Conservation (phyloP, 2,888 invertebrate genomes). For the Leptarthrus brevirostris region DNA sequence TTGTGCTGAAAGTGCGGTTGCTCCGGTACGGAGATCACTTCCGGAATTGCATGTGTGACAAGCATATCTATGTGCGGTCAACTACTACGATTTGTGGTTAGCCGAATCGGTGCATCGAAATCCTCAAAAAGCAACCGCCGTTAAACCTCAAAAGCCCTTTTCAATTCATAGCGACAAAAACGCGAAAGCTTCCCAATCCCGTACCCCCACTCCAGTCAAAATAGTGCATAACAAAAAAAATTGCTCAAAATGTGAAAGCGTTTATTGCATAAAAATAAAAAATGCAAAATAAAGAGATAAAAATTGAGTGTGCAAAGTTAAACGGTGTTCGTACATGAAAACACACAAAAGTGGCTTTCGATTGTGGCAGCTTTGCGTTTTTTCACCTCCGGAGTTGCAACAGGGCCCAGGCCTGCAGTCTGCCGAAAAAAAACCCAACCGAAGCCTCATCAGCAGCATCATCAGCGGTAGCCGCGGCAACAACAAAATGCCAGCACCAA, state of each 20-base stretch:
- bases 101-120: conserved; percentile 51
- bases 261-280: conserved; percentile 3
- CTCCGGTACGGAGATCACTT: background rate
- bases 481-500: conserved; percentile 48
- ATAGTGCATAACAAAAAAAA: conserved; percentile 6
- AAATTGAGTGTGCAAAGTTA: conserved; percentile 45
- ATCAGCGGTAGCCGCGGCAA: conserved; percentile 48
- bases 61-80: conserved; percentile 50
- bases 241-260: background rate
- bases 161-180: conserved; percentile 44
- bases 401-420: conserved; percentile 7
- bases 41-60: background rate
- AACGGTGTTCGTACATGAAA: conserved; percentile 50
- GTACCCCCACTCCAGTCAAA: background rate
- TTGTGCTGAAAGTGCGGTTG: no score
- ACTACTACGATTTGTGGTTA: conserved; percentile 53
- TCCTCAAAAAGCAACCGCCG: conserved; percentile 49
- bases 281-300: conserved; percentile 44
- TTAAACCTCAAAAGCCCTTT: conserved; percentile 47
- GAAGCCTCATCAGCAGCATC: conserved; percentile 54
- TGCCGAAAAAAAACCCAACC: conserved; percentile 29
- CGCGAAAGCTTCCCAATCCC: conserved; percentile 31
- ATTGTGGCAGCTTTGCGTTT: conserved; percentile 59
- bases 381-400: conserved; percentile 48
- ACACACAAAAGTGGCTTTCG: conserved; percentile 60